Percentiles rank a stretch among this genome's conserved stretches.
phyloP scores from a whole-genome alignment of 1,140 invertebrate genomes.

The Ylistrum balloti region DNA sequence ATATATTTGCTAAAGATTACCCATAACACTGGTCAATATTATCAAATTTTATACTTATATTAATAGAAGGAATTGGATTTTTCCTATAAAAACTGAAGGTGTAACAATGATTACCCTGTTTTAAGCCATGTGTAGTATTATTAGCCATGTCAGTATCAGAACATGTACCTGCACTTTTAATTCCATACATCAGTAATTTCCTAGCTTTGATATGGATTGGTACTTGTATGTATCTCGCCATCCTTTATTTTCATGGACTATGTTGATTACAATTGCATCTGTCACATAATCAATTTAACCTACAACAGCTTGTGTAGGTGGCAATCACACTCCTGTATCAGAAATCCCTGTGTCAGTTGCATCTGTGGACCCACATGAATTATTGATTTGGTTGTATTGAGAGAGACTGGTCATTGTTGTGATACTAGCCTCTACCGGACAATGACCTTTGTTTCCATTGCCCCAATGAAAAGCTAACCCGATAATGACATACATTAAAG shows the following conservation, averaged over 20 bases:
- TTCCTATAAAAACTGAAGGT: no score
- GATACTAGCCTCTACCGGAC: slow-evolving; percentile 22
- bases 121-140: no score
- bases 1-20: background rate
- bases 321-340: background rate
- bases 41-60: no score
- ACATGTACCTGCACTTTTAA: background rate
- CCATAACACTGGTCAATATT: no score
- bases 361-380: slow-evolving; percentile 34
- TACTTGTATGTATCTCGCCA: background rate
- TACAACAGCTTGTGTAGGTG: slow-evolving; percentile 38
- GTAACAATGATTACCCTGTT: no score
- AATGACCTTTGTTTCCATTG: background rate
- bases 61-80: no score
- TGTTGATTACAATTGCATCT: slow-evolving; percentile 1
- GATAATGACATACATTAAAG: background rate
- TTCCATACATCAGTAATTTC: background rate
- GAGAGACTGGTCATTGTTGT: slow-evolving; percentile 38
- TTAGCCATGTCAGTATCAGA: no score
- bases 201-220: background rate
- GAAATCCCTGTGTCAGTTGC: slow-evolving; percentile 14
- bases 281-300: slow-evolving; percentile 39
- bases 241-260: background rate
- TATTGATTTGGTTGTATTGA: background rate
- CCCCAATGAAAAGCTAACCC: background rate